phyloP scores from a whole-genome alignment of 2,797 vertebrate genomes.

The Enteromius paludinosus region DNA sequence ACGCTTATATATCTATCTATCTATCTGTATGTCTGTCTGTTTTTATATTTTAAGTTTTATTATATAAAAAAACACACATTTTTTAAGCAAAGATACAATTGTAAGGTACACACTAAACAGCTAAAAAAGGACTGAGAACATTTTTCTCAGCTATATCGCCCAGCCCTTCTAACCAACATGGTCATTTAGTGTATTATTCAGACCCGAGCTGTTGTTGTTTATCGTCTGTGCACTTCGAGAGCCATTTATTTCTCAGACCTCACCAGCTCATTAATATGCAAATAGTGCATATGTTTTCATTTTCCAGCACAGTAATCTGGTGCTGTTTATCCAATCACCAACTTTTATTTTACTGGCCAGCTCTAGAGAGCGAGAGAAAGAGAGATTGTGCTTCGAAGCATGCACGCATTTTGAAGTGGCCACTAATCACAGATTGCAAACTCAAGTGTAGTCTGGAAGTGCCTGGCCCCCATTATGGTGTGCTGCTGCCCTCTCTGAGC shows the following conservation, averaged over 20 bases:
- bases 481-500: conserved; percentile 57
- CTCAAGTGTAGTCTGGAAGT: conserved; percentile 63
- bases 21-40: not conserved
- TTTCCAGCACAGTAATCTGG: conserved; percentile 77
- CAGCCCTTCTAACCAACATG: not conserved
- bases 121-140: not conserved
- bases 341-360: conserved; percentile 66
- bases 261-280: conserved; percentile 80
- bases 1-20: no score
- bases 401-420: conserved; percentile 61
- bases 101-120: not conserved
- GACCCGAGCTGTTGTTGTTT: conserved; percentile 62
- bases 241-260: conserved; percentile 74
- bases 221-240: conserved; percentile 59
- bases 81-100: not conserved
- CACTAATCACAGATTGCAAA: conserved; percentile 67
- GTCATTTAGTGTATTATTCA: conserved; percentile 39
- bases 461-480: conserved; percentile 61
- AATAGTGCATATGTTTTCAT: conserved; percentile 79
- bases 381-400: conserved; percentile 63
- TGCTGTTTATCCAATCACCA: conserved; percentile 77
- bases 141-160: not conserved
- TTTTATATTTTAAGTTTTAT: not conserved
- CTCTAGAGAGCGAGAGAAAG: conserved; percentile 35
- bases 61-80: not conserved